Conservation (phyloP, 2,888 invertebrate species). For the Ctenicera cuprea region DNA sequence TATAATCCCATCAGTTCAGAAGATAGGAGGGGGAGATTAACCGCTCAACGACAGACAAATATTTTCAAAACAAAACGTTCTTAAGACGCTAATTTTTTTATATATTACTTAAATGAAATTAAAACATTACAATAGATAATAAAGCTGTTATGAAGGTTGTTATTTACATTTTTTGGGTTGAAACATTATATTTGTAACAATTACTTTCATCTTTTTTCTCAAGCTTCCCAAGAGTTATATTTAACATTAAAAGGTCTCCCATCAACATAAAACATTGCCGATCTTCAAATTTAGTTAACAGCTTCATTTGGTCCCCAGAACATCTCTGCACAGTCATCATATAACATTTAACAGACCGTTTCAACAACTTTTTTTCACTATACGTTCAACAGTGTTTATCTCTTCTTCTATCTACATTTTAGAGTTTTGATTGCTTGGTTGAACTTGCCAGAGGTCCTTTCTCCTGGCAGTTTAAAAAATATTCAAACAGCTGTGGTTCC, state of each 20-base stretch:
- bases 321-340: conserved; percentile 22
- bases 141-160: too few species aligned
- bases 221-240: too few species aligned
- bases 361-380: conserved; percentile 20
- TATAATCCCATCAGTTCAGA: too few species aligned
- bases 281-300: conserved; percentile 8
- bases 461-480: conserved; percentile 3
- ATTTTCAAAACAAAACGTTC: too few species aligned
- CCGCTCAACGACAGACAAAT: too few species aligned
- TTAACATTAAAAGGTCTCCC: too few species aligned
- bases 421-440: conserved; percentile 6
- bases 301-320: conserved; percentile 4
- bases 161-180: too few species aligned
- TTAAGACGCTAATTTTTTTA: too few species aligned
- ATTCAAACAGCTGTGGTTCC: conserved; percentile 4
- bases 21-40: too few species aligned
- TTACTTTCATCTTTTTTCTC: too few species aligned
- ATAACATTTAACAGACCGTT: conserved; percentile 14
- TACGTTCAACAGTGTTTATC: conserved; percentile 1
- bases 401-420: conserved; percentile 14
- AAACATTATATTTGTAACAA: background rate
- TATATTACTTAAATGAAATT: too few species aligned
- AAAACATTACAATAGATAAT: too few species aligned
- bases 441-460: conserved; percentile 14
- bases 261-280: conserved; percentile 1